These are phyloP conservation scores for Puma concolor DNA, from an alignment of 2,113 vertebrate species.

Conservation along the genomic window DNA sequence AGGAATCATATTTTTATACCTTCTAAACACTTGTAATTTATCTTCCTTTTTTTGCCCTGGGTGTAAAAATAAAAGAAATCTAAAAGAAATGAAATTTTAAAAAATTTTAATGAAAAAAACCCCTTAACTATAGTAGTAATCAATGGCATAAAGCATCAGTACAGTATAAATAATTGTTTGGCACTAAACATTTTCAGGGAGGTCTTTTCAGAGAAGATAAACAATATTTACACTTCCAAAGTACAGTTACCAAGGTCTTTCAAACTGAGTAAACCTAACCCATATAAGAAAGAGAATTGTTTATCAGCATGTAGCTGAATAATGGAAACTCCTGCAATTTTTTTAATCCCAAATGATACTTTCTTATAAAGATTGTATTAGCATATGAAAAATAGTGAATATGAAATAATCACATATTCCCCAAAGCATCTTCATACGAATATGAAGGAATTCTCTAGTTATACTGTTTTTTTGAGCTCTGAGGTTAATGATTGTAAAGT, in stretches of 20 bases:
- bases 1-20: not conserved
- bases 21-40: slow-evolving; percentile 16
- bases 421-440: not conserved
- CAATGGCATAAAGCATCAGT: not conserved
- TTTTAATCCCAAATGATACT: not conserved
- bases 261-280: not conserved
- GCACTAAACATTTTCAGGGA: not conserved
- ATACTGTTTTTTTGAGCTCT: not conserved
- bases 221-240: not conserved
- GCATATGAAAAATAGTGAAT: not conserved
- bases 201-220: not conserved
- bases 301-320: not conserved
- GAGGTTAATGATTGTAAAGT: not conserved
- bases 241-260: not conserved
- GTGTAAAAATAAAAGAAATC: not conserved
- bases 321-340: not conserved
- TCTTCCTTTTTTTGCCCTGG: not conserved
- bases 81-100: not conserved
- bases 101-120: not conserved
- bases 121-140: not conserved
- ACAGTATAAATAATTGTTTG: not conserved
- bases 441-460: not conserved
- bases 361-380: slow-evolving; percentile 6
- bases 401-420: not conserved
- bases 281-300: not conserved